phyloP scores from a whole-genome alignment of 2,797 vertebrate species.

The Mormyrus proboscirostris region DNA sequence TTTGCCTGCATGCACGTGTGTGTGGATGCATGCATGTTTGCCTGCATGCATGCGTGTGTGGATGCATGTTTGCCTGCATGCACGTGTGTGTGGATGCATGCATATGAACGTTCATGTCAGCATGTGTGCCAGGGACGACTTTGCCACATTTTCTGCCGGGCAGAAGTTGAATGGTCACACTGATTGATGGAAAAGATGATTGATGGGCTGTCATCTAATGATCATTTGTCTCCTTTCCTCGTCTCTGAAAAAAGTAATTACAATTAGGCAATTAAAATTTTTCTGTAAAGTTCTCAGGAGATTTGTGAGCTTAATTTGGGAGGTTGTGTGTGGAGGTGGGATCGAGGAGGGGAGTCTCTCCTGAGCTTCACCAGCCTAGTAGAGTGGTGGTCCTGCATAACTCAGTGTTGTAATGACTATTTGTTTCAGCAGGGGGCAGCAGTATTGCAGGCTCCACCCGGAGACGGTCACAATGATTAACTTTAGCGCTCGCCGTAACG shows the following conservation, averaged over 20 bases:
- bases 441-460: background rate
- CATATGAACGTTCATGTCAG: background rate
- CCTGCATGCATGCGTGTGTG: background rate
- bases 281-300: background rate
- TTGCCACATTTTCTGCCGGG: background rate
- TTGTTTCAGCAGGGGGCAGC: background rate
- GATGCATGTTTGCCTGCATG: background rate
- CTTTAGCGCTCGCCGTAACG: background rate
- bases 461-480: background rate
- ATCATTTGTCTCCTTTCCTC: conserved; percentile 5
- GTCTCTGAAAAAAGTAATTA: conserved; percentile 19
- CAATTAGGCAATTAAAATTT: background rate
- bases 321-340: background rate
- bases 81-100: too few relatives aligned
- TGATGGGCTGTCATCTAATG: conserved; percentile 2
- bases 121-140: background rate
- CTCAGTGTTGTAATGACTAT: background rate
- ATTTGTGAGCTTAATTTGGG: background rate
- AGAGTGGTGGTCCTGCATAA: background rate
- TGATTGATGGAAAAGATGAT: conserved; percentile 8
- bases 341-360: background rate
- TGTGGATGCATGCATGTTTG: background rate
- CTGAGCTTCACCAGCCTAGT: background rate
- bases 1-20: background rate
- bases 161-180: background rate